phyloP scores from a whole-genome alignment of 2,113 vertebrate genomes.

The Salvelinus fontinalis region DNA sequence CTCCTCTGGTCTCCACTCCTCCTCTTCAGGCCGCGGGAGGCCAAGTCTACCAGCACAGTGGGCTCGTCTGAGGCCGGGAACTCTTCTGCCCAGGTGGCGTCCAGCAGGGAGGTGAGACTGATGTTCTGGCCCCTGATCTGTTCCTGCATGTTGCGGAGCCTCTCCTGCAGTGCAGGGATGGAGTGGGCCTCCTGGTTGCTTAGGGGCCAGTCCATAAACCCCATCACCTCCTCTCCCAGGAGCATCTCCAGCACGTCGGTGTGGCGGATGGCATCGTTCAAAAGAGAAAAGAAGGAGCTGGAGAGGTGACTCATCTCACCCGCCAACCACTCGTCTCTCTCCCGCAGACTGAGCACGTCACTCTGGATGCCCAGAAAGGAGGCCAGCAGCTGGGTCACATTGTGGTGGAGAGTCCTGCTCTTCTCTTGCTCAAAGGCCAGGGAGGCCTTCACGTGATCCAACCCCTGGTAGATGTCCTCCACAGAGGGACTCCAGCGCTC shows the following conservation, averaged over 20 bases:
- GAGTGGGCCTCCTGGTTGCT: conserved; percentile 60
- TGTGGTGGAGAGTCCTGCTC: conserved; percentile 57
- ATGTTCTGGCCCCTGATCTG: conserved; percentile 43
- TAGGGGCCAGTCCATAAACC: conserved; percentile 72
- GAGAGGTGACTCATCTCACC: conserved; percentile 69
- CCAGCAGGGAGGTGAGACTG: conserved; percentile 40
- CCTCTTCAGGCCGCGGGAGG: conserved; percentile 5
- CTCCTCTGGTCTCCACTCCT: conserved; percentile 2
- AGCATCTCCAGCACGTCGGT: conserved; percentile 81
- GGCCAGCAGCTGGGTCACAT: conserved; percentile 56
- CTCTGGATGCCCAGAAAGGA: conserved; percentile 18
- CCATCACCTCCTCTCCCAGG: conserved; percentile 84
- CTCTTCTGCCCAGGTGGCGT: conserved; percentile 44
- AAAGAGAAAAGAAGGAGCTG: conserved; percentile 79
- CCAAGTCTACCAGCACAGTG: conserved; percentile 15
- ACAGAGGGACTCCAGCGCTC: conserved; percentile 67
- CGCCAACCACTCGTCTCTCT: conserved; percentile 43
- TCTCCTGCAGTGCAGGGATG: conserved; percentile 57
- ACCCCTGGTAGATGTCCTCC: conserved; percentile 65
- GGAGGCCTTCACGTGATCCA: conserved; percentile 75
- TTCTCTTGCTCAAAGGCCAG: conserved; percentile 66
- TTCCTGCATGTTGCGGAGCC: conserved; percentile 52
- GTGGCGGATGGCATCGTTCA: conserved; percentile 83
- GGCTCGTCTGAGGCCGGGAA: conserved; percentile 53
- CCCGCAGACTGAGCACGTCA: conserved; percentile 58